Conservation (phyloP, 53 echinoderm and acorn worm species). For the Luidia sarsii region DNA sequence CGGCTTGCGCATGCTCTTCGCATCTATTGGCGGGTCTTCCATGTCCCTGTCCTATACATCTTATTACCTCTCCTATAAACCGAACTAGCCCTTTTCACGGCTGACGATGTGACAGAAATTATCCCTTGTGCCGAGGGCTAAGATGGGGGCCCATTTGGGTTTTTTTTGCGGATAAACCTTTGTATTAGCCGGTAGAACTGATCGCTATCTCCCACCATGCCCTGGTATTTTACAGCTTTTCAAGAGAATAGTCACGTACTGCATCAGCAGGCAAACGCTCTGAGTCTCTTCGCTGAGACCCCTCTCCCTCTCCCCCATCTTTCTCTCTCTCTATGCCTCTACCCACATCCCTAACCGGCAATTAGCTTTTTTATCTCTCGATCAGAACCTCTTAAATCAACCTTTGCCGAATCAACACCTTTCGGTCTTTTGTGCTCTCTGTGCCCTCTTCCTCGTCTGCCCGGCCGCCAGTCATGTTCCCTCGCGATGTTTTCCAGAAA, state of each 20-base stretch:
- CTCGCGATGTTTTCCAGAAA: slow-evolving; percentile 17
- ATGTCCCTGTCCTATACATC: neutral
- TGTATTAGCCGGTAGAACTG: neutral
- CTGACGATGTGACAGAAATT: neutral
- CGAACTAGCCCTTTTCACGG: neutral
- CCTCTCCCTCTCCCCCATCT: neutral
- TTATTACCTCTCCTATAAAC: neutral
- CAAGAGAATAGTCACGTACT: slow-evolving; percentile 11
- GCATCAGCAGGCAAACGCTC: neutral
- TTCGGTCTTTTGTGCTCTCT: neutral
- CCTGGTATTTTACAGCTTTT: neutral
- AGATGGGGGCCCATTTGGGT: no score
- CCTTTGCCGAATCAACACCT: slow-evolving; percentile 15
- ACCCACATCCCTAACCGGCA: neutral
- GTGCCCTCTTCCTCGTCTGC: neutral
- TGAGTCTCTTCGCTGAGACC: no score
- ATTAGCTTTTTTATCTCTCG: slow-evolving; percentile 24
- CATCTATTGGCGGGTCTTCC: no score
- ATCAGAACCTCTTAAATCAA: slow-evolving; percentile 18
- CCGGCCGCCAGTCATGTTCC: slow-evolving; percentile 9
- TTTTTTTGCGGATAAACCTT: neutral
- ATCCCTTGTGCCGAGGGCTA: neutral
- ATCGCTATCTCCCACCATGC: slow-evolving; percentile 2
- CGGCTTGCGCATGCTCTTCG: no score
- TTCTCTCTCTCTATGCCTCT: no score